A percentile compares a stretch with the other conserved stretches of the same genome.
Evolutionary conservation across 2,888 invertebrate genomes (phyloP).

Genomic region (Argyresthia goedartella): DNA sequence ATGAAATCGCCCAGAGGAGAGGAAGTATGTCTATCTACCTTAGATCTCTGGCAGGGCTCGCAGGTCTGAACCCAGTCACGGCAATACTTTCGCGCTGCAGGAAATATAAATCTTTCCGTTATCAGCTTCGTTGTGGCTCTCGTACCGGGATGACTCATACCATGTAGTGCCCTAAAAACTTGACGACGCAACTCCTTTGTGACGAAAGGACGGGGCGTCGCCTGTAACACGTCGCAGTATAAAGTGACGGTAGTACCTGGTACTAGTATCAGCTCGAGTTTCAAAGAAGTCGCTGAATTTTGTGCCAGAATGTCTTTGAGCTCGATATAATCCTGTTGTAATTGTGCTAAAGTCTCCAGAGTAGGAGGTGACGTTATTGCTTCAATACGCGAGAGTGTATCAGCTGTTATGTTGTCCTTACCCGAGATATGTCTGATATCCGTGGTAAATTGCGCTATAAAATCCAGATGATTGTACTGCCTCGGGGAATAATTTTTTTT

Average conservation of each 20-base stretch:
- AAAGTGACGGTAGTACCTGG: background rate
- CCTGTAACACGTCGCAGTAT: conserved; percentile 12
- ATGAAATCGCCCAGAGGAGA: background rate
- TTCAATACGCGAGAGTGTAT: conserved; percentile 8
- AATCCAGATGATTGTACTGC: conserved; percentile 19
- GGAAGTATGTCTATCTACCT: conserved; percentile 5
- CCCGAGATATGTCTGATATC: conserved; percentile 10
- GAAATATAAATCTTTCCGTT: conserved; percentile 2
- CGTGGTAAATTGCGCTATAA: conserved; percentile 8
- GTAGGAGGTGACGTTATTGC: background rate
- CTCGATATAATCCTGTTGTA: background rate
- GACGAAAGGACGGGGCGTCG: conserved; percentile 13
- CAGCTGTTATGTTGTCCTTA: conserved; percentile 10
- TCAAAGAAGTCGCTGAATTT: background rate
- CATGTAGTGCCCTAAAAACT: conserved; percentile 13
- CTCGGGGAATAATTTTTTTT: conserved; percentile 28
- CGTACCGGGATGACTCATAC: conserved; percentile 9
- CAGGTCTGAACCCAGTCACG: background rate
- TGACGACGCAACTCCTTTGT: conserved; percentile 9
- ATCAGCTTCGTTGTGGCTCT: conserved; percentile 2
- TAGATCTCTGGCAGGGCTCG: conserved; percentile 1
- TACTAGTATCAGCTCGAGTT: background rate
- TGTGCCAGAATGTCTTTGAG: background rate
- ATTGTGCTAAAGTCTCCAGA: background rate
- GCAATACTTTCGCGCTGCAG: conserved; percentile 2